Base-by-base conservation (phyloP, 2,113 vertebrate species). In the Sorex araneus region DNA sequence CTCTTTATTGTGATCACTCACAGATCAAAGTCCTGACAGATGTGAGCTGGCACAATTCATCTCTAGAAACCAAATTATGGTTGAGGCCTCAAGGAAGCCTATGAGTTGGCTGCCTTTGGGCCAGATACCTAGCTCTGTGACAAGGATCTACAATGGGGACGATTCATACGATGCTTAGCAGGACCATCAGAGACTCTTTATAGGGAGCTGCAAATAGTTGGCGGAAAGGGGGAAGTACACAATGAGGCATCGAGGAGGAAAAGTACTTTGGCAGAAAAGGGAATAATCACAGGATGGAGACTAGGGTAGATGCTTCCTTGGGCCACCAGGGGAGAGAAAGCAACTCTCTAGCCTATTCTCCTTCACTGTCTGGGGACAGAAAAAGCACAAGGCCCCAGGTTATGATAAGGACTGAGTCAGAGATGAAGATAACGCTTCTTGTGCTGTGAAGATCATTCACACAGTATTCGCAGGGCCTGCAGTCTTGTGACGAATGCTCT, bases 201-300 rank as follows among this genome's bases (percentile, higher is more conserved):
- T 8, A 21, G 40, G 50, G 12, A 79, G 71, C 3, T 7, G 15
- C 28, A n/a, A 70, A 80, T 67, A 28, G 12, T 70, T 83, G 43
- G 40, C 79, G 89, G 73, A 10, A 64, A 34, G 13, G 82, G n/a
- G 60, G 27, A 75, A 3, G 40, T 43, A 9, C 7, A 54, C 4
- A 2, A 50, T 27, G 50, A 45, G 21, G 79, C 12, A 19, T 76
- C 36, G 82, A 74, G 91, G 45, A 71, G 40, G 54, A 27, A 67
- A 73, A 45, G 18, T 8, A 25, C 15, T 21, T 11, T 76, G 84
- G n/a, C 57, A 92, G 47, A 43, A 70, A 74, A 92, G 34, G 21
- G 63, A 47, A 9, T 30, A 43, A n/a, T 25, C 23, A 25, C 0
- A 1, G 57, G 3, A 6, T 0, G 10, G 75, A 15, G 23, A 50